These are phyloP conservation scores for Glaucidium brasilianum DNA, from an alignment of 2,113 vertebrate species.

Conservation along the genomic window DNA sequence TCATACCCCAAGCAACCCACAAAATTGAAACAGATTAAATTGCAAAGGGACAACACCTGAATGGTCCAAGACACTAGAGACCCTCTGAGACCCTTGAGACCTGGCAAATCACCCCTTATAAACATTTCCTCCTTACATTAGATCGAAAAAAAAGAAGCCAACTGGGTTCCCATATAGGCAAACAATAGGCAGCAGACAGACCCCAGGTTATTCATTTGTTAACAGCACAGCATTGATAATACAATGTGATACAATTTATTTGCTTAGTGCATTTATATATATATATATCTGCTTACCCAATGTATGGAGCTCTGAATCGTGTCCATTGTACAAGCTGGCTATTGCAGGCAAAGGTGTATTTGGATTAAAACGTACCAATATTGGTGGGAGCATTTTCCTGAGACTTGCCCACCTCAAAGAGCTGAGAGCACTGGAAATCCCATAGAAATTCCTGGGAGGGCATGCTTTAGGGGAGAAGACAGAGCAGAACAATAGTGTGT, in stretches of 20 bases:
- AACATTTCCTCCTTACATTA: neutral
- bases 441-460: neutral
- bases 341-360: neutral
- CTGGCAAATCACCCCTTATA: neutral
- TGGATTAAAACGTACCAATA: neutral
- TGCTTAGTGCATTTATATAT: neutral
- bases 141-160: neutral
- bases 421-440: neutral
- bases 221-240: neutral
- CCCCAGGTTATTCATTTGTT: neutral
- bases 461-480: neutral
- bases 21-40: neutral
- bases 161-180: neutral
- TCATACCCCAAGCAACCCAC: neutral
- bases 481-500: neutral
- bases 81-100: neutral
- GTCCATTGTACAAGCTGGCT: neutral
- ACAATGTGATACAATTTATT: neutral
- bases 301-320: neutral
- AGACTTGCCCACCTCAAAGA: neutral
- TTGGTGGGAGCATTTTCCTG: neutral
- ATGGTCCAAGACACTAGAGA: neutral
- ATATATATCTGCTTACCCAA: neutral
- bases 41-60: neutral
- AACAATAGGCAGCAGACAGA: neutral